Percentiles rank a stretch among this genome's conserved stretches.
Conservation (phyloP, 2,888 invertebrate genomes). For the Pachydiplax longipennis region DNA sequence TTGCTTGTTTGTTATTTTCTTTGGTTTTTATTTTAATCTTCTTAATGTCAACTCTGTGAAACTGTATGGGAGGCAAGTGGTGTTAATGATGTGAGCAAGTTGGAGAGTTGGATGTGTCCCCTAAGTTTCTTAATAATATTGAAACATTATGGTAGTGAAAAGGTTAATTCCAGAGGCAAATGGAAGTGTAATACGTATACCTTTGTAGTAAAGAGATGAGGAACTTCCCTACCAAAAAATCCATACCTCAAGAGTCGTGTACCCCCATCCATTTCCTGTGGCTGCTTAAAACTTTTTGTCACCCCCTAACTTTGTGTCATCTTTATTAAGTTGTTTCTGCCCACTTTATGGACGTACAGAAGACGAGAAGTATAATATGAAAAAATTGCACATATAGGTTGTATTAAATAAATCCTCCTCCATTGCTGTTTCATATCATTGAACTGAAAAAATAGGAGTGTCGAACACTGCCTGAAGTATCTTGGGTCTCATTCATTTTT, state of each 20-base stretch:
- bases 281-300: constrained; percentile 22
- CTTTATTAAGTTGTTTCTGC: constrained; percentile 3
- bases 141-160: constrained; percentile 36
- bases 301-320: neutral
- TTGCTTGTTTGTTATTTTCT: constrained; percentile 38
- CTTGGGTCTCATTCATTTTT: constrained; percentile 15
- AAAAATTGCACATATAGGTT: constrained; percentile 40
- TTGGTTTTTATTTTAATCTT: constrained; percentile 30
- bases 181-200: constrained; percentile 44
- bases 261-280: constrained; percentile 19
- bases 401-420: constrained; percentile 30
- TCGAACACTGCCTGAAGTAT: constrained; percentile 32
- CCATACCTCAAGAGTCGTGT: constrained; percentile 37
- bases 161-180: constrained; percentile 41
- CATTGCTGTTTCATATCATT: constrained; percentile 42
- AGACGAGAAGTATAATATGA: constrained; percentile 17
- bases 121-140: constrained; percentile 41
- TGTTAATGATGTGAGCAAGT: constrained; percentile 42
- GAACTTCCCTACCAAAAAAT: constrained; percentile 37
- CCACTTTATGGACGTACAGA: constrained; percentile 29
- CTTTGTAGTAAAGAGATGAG: constrained; percentile 45
- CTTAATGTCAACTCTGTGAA: constrained; percentile 45
- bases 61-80: constrained; percentile 39
- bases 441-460: constrained; percentile 36
- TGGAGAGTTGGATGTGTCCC: constrained; percentile 45